These are phyloP conservation scores for Pachyramphus minor DNA, from an alignment of 2,113 vertebrate genomes.

Conservation along the genomic window DNA sequence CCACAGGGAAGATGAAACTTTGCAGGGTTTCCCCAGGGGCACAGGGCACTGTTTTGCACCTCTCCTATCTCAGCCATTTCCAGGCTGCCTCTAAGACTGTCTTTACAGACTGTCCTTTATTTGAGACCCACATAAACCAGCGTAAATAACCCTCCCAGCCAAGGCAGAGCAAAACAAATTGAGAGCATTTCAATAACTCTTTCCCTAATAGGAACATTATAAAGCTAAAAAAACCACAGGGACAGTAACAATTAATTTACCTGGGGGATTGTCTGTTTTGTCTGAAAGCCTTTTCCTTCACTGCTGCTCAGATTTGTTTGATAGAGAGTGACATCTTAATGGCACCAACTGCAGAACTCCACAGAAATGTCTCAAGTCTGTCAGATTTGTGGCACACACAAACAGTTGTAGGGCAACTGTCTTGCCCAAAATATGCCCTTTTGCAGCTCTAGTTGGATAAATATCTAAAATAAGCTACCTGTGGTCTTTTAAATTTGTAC, in stretches of 20 bases:
- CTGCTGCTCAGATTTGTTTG: not conserved
- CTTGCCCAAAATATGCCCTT: not conserved
- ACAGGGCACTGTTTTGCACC: not conserved
- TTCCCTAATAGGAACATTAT: not conserved
- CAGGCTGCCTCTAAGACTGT: not conserved
- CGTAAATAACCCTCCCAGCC: not conserved
- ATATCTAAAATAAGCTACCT: not conserved
- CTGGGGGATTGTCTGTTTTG: not conserved
- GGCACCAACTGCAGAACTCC: not conserved
- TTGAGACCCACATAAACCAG: not conserved
- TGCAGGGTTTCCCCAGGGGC: not conserved
- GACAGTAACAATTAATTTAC: too few relatives aligned
- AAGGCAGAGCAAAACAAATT: not conserved
- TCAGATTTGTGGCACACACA: not conserved
- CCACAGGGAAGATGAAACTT: not conserved
- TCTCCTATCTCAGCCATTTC: too few relatives aligned
- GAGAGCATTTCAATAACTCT: not conserved
- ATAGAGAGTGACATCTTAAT: not conserved
- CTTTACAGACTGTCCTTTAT: not conserved
- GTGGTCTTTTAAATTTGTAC: not conserved
- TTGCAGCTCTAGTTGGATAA: not conserved
- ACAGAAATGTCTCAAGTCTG: not conserved
- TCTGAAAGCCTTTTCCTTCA: not conserved
- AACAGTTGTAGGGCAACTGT: not conserved
- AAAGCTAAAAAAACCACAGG: not conserved